These are phyloP conservation scores for Carapus acus DNA, from an alignment of 2,797 vertebrate species.

Conservation along the genomic window DNA sequence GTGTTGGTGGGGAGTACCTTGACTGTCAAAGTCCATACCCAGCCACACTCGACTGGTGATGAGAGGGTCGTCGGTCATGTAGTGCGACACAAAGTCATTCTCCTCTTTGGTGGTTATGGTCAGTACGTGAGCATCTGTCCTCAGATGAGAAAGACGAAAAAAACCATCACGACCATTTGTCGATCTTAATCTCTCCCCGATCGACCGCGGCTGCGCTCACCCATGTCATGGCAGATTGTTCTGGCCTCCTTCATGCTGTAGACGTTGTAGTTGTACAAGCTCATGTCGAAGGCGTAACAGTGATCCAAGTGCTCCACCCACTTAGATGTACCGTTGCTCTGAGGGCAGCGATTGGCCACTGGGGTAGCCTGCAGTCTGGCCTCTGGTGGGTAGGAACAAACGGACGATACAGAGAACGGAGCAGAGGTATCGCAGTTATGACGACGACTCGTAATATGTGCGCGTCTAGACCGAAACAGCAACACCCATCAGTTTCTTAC, in stretches of 20 bases:
- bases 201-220: conserved; percentile 57
- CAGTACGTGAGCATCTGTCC: conserved; percentile 78
- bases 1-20: conserved; percentile 58
- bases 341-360: conserved; percentile 68
- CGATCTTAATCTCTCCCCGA: not conserved
- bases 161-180: not conserved
- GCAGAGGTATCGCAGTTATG: not conserved
- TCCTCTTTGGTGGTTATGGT: conserved; percentile 83
- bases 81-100: conserved; percentile 82
- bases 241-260: conserved; percentile 74
- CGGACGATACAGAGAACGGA: not conserved
- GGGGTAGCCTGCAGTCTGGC: conserved; percentile 33
- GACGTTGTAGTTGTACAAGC: conserved; percentile 78
- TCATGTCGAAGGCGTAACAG: conserved; percentile 83
- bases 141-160: conserved; percentile 4
- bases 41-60: conserved; percentile 89
- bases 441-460: too few relatives aligned
- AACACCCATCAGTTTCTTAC: too few relatives aligned
- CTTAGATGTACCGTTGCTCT: conserved; percentile 43
- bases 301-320: conserved; percentile 83
- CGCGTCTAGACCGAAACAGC: too few relatives aligned
- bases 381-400: conserved; percentile 49
- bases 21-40: conserved; percentile 61
- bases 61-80: conserved; percentile 76
- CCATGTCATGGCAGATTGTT: conserved; percentile 75